Base-by-base conservation (phyloP, 2,797 vertebrate species). In the Geotrypetes seraphini region DNA sequence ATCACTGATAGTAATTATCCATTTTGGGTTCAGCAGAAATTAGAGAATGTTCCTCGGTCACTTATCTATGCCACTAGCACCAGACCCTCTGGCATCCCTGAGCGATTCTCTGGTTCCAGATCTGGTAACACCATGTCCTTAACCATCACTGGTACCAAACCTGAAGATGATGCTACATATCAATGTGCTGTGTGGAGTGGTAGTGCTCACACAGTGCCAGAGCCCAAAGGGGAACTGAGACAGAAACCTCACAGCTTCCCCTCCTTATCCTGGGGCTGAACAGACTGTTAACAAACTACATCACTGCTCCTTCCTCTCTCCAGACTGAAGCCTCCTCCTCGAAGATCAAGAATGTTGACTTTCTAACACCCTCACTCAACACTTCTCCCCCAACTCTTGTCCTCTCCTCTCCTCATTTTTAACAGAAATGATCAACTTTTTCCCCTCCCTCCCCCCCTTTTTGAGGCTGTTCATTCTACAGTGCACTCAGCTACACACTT, bases 141-240 rank as follows among this genome's bases (percentile, higher is more conserved):
- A 16, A 31, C n/a, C 10, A 41, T 58, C 29, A 16, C 3, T 1
- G 25, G 19, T 14, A 15, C 20, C 5, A 20, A 33, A 10, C 1
- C 8, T 2, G 19, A 43, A 7, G 53, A 44, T 3, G 33, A 57
- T 2, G 29, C 13, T 9, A 4, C 5, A 3, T 57, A 57, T 45
- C 39, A 49, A 31, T 57, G 54, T 12, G 1, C 7, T 11, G 25
- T 31, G 10, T 53, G 37, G 12, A 20, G 38, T 11, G 41, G 41
- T 5, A 37, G 37, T 22, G 37, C 19, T 18, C 6, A 10, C 46
- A 45, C 37, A 42, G 16, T 28, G 24, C 25, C 9, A 28, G 25
- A 10, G 24, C 15, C 10, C 33, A 31, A 38, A 10, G 3, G 15
- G 28, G 27, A 32, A 25, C 7, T 24, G 23, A 13, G 23, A 13